A percentile compares a stretch with the other conserved stretches of the same genome.
These are phyloP conservation scores for Miichthys miiuy DNA, from an alignment of 2,797 vertebrate genomes.

Conservation along the genomic window DNA sequence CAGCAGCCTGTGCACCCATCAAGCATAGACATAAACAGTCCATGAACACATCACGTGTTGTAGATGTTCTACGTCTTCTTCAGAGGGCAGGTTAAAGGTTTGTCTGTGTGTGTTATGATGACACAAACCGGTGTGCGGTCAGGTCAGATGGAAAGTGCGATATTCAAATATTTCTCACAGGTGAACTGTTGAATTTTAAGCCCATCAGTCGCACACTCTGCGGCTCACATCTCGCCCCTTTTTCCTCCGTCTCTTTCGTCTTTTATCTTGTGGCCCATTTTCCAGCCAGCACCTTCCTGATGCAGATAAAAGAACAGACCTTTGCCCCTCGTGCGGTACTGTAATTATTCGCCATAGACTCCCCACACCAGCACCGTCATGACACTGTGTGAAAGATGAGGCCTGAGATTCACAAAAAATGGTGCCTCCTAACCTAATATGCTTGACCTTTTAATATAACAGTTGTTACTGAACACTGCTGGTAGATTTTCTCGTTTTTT, in stretches of 20 bases:
- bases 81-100: background rate
- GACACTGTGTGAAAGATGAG: background rate
- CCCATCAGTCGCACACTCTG: background rate
- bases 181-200: no score
- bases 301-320: slow-evolving; percentile 32
- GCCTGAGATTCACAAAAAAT: background rate
- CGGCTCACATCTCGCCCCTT: no score
- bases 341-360: background rate
- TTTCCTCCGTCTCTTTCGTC: background rate
- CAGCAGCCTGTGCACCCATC: background rate
- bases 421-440: background rate
- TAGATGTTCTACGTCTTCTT: background rate
- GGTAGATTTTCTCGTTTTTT: background rate
- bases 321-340: slow-evolving; percentile 54
- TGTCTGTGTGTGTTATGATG: background rate
- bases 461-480: background rate
- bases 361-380: background rate
- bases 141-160: background rate
- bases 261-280: slow-evolving; percentile 35
- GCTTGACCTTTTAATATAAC: background rate
- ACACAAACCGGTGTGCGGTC: no score
- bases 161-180: background rate
- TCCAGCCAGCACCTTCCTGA: slow-evolving; percentile 18
- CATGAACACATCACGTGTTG: background rate
- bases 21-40: no score